These are phyloP conservation scores for Corythaeola cristata DNA, from an alignment of 2,113 vertebrate genomes.

Conservation along the genomic window DNA sequence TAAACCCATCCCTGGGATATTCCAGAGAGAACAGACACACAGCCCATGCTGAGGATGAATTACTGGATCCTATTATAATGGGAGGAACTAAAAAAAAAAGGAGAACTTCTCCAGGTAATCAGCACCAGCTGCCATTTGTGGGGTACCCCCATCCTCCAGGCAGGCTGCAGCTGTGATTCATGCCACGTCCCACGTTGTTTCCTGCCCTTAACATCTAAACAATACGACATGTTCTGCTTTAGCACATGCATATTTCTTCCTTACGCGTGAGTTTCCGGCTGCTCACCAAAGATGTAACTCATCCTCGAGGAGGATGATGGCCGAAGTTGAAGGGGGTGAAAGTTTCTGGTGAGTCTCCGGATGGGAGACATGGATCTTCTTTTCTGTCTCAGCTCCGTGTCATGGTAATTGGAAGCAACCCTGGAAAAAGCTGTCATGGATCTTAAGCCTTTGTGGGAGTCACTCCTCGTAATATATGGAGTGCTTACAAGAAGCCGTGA, in stretches of 20 bases:
- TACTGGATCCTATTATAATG: constrained; percentile 22
- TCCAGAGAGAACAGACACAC: neutral
- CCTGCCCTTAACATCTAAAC: neutral
- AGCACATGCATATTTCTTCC: neutral
- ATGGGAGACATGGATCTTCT: neutral
- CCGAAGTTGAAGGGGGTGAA: neutral
- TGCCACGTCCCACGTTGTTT: neutral
- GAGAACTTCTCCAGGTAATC: neutral
- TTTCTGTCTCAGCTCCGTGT: neutral
- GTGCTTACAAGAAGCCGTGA: constrained; percentile 1
- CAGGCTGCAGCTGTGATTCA: neutral
- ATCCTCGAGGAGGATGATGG: accelerated
- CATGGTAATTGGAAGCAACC: constrained; percentile 18
- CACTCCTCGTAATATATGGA: neutral
- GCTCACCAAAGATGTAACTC: neutral
- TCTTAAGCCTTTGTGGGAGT: constrained; percentile 35
- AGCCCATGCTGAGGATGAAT: neutral
- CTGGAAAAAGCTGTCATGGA: neutral
- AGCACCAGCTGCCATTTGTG: neutral
- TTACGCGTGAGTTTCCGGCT: neutral
- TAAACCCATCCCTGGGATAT: neutral
- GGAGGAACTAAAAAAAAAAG: neutral
- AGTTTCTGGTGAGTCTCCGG: neutral
- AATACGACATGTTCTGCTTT: neutral
- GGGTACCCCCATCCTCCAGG: neutral